A percentile compares a stretch with the other conserved stretches of the same genome.
Evolutionary conservation across 2,888 invertebrate genomes (phyloP).

Genomic region (Nemoura dubitans): DNA sequence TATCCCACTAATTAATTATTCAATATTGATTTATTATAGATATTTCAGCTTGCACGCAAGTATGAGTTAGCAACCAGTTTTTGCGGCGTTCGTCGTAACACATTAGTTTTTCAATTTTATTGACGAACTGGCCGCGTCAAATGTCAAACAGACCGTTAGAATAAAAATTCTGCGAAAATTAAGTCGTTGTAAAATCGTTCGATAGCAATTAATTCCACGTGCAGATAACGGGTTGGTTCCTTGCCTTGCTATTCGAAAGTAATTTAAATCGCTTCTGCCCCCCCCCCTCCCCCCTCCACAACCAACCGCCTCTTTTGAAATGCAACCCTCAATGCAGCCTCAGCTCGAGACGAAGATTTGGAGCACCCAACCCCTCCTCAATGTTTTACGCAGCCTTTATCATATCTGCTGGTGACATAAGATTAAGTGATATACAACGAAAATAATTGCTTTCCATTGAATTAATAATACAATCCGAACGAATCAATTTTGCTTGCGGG

Average conservation of each 20-base stretch:
- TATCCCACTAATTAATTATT: too few species aligned
- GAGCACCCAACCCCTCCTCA: background rate
- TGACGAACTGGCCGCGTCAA: too few species aligned
- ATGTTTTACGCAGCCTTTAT: background rate
- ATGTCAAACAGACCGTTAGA: too few species aligned
- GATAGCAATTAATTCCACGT: background rate
- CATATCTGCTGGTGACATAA: background rate
- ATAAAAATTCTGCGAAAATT: background rate
- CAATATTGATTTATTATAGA: too few species aligned
- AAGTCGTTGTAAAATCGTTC: background rate
- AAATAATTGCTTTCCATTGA: background rate
- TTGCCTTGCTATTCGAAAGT: background rate
- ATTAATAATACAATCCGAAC: background rate
- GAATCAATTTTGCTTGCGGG: background rate
- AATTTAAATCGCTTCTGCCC: background rate
- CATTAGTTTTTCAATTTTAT: too few species aligned
- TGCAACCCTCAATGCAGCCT: background rate
- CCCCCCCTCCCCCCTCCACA: background rate
- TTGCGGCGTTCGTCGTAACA: too few species aligned
- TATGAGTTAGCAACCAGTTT: too few species aligned
- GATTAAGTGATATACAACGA: background rate
- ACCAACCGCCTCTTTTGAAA: too few species aligned
- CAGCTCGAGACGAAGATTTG: background rate
- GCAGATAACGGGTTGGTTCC: background rate
- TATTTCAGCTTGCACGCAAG: too few species aligned